Evolutionary conservation across 2,888 invertebrate genomes (phyloP).

Genomic region (Cabera pusaria): DNA sequence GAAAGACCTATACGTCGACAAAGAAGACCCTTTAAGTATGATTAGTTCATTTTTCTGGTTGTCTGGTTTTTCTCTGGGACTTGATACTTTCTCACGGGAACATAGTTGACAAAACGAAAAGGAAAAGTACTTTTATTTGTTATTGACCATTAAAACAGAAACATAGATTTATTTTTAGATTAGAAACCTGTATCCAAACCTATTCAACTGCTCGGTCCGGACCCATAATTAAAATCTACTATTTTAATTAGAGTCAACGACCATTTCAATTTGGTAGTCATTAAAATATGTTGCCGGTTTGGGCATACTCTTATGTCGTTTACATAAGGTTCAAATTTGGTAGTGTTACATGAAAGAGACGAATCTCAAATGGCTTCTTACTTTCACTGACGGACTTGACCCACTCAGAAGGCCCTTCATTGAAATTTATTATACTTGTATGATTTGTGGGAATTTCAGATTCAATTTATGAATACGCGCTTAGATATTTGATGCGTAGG

Average conservation of each 20-base stretch:
- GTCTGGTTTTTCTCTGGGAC: too few species aligned
- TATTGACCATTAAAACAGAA: too few species aligned
- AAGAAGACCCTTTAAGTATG: too few species aligned
- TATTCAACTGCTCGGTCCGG: constrained; percentile 7
- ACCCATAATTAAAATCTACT: constrained; percentile 18
- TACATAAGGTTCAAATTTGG: constrained; percentile 20
- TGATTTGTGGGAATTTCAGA: constrained; percentile 33
- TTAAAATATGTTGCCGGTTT: constrained; percentile 18
- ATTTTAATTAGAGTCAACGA: constrained; percentile 24
- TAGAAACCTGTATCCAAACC: constrained; percentile 10
- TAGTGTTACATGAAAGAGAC: constrained; percentile 8
- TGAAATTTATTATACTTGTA: constrained; percentile 36
- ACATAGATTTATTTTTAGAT: neutral
- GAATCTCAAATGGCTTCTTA: constrained; percentile 34
- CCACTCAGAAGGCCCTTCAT: constrained; percentile 50
- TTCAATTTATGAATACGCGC: constrained; percentile 30
- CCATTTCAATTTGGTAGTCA: constrained; percentile 23
- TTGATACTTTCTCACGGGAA: too few species aligned
- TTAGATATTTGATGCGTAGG: constrained; percentile 22
- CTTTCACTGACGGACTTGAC: constrained; percentile 62
- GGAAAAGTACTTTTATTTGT: too few species aligned
- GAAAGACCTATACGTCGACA: too few species aligned
- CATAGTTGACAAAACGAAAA: too few species aligned
- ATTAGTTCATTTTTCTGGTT: too few species aligned
- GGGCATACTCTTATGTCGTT: constrained; percentile 15